Evolutionary conservation across 2,797 vertebrate genomes (phyloP).

Genomic region (Meriones psammophilus): DNA sequence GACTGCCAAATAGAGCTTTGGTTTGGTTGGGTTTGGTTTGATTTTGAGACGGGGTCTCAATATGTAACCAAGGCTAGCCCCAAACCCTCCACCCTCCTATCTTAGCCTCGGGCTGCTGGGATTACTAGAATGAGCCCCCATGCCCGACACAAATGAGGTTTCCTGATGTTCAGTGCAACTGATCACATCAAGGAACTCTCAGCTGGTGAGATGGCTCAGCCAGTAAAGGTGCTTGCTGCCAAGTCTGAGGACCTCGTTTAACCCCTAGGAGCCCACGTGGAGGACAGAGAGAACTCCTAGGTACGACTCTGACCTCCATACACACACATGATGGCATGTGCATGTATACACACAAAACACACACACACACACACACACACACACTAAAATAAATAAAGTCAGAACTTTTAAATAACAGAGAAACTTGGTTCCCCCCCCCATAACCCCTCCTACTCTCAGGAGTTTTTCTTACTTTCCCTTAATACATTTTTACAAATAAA

Average conservation of each 20-base stretch:
- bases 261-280: background rate
- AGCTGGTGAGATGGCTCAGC: no score
- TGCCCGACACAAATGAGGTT: background rate
- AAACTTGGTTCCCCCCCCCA: background rate
- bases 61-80: background rate
- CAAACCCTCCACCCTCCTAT: background rate
- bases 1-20: background rate
- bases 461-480: no score
- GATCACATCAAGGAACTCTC: background rate
- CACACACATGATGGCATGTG: background rate
- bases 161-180: background rate
- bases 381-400: background rate
- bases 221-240: background rate
- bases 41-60: conserved; percentile 4
- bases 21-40: background rate
- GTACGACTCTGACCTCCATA: background rate
- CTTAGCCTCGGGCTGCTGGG: background rate
- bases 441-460: background rate
- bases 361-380: background rate
- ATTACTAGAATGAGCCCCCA: background rate
- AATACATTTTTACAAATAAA: background rate
- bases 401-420: background rate
- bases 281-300: background rate
- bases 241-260: background rate
- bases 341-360: background rate